Percentiles rank a stretch among this genome's conserved stretches.
These are phyloP conservation scores for Microtus ochrogaster DNA, from an alignment of 2,113 vertebrate species.

Conservation along the genomic window DNA sequence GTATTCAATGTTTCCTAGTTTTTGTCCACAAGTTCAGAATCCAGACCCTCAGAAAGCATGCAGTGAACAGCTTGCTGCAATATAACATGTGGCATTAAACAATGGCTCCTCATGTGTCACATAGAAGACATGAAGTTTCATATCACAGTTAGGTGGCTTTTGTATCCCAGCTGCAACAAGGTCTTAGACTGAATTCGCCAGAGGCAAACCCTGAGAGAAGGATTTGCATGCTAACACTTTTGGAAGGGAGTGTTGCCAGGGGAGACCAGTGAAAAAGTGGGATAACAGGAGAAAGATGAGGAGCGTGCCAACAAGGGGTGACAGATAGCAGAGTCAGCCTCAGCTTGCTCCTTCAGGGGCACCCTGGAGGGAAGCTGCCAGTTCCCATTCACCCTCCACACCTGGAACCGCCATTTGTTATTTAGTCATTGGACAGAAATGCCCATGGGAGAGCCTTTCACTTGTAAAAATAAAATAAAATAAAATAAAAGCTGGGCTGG, in stretches of 20 bases:
- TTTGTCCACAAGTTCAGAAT: background rate
- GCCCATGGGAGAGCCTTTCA: background rate
- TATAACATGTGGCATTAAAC: background rate
- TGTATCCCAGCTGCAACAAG: background rate
- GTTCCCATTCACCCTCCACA: background rate
- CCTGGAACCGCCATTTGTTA: background rate
- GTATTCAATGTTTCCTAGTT: background rate
- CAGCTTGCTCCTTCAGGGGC: background rate
- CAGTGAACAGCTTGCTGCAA: background rate
- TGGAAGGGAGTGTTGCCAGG: background rate
- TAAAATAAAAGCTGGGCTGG: background rate
- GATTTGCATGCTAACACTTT: background rate
- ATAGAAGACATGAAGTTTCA: background rate
- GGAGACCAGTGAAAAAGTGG: background rate
- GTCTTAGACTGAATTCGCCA: background rate
- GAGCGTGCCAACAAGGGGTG: background rate
- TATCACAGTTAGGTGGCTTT: background rate
- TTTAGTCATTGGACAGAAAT: background rate
- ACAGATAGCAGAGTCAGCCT: background rate
- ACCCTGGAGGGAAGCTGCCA: background rate
- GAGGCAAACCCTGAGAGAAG: background rate
- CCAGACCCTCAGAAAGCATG: conserved; percentile 14
- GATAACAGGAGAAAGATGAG: background rate
- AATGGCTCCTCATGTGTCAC: background rate
- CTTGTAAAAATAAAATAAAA: background rate